Evolutionary conservation across 2,797 vertebrate genomes (phyloP), one percentile per base, ranked within the genome.

Genomic region (Cichlasoma orientale): DNA sequence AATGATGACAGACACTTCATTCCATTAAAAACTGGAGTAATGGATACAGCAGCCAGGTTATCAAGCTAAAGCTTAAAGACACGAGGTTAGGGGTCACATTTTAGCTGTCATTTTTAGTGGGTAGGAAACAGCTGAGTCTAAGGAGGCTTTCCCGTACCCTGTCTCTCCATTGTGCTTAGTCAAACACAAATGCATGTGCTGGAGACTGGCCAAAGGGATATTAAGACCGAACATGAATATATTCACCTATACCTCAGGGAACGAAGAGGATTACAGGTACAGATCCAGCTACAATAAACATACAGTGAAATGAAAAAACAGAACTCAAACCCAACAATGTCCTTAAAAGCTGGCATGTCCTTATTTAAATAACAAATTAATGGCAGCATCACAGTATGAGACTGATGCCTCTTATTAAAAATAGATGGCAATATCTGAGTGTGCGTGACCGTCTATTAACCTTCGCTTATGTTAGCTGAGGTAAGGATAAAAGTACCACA

Each of bases 401-500:
- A 38, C 84, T 25, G 79, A 86, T 70, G 77, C 83, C 82, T 81
- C 87, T 93, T 92, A 89, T 90, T 92, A 93, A 93, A 92, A 87
- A 88, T 83, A 82, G 77, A 80, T 82, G 86, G 73, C 83, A 80
- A 76, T 85, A 87, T 90, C 85, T 86, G 91, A 90, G 88, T 80
- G 56, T 63, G 78, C 77, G 69, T 91, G 91, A 90, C 88, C 82
- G 76, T 76, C 76, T 84, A 92, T 92, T 94, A 94, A 93, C 92
- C 92, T 92, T 92, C 88, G 59, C 85, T 74, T 83, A 79, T 83
- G 88, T 87, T 88, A 88, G 90, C 90, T 90, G 91, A 93, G 91
- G 90, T 91, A 91, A 86, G 87, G 88, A 92, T 90, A 90, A 92
- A 93, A 92, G 88, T 91, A 87, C 83, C 88, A 90, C 86, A 82